Conservation (phyloP, 2,888 invertebrate species). For the Azorinus chamasolen region DNA sequence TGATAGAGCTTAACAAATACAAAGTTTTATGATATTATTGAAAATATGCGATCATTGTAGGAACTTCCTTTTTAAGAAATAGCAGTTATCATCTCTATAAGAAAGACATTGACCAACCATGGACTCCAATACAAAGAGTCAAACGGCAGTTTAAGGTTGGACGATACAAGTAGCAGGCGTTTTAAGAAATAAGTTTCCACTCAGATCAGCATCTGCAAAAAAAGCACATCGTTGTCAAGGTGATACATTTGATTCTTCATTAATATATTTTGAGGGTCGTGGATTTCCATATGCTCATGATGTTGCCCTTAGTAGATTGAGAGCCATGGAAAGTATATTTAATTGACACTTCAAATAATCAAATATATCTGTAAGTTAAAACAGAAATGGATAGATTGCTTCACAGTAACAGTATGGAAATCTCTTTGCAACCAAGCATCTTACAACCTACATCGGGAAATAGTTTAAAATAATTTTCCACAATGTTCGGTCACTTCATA, state of each 20-base stretch:
- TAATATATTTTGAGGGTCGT: slow-evolving; percentile 35
- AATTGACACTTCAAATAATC: slow-evolving; percentile 32
- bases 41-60: no score
- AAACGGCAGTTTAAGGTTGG: slow-evolving; percentile 42
- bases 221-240: slow-evolving; percentile 49
- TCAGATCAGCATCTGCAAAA: slow-evolving; percentile 37
- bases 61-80: no score
- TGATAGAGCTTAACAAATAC: no score
- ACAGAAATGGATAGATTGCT: slow-evolving; percentile 7
- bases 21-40: no score
- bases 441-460: not conserved
- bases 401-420: not conserved
- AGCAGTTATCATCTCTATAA: slow-evolving; percentile 16
- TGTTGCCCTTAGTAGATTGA: slow-evolving; percentile 46
- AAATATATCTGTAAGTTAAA: slow-evolving; percentile 15
- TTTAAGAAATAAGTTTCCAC: slow-evolving; percentile 38
- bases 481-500: slow-evolving; percentile 24
- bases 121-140: slow-evolving; percentile 37
- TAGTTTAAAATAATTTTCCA: slow-evolving; percentile 20
- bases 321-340: slow-evolving; percentile 16
- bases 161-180: slow-evolving; percentile 29
- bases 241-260: slow-evolving; percentile 29
- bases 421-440: not conserved
- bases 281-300: slow-evolving; percentile 38
- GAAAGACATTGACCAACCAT: not conserved